Evolutionary conservation across 2,113 vertebrate genomes (phyloP), one percentile per base, ranked within the genome.

Genomic region (Loxodonta africana): DNA sequence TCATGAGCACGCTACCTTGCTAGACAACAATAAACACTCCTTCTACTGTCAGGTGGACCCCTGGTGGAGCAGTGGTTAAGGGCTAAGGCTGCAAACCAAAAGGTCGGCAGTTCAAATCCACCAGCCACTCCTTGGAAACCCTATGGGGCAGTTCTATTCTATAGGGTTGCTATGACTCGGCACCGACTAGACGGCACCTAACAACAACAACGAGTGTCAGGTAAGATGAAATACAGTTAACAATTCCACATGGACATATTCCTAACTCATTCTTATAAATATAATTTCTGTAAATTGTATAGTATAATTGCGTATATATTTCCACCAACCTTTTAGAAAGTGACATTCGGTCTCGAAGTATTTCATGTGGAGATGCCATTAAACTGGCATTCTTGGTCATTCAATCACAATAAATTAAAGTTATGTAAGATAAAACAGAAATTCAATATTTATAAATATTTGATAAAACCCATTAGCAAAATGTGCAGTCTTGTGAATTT

Each of bases 361-460:
- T 80, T 91, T 83, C 65, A 86, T n/a, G 74, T n/a, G 65, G 15
- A 86, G 14, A 90, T 67, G 81, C 25, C 41, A 51, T 51, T 86
- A 86, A 80, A 73, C 20, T 90, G 63, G 23, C 44, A 46, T 73
- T 37, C 41, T 63, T 73, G 33, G 41, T 84, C 12, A 28, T 37
- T 33, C 57, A 91, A 33, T 28, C 48, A 48, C 37, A 6, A 26
- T 46, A 78, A 85, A 37, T 67, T 25, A 88, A 26, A 69, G 48
- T 25, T 33, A 84, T 44, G 6, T 73, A 44, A 57, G 90, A 96
- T 85, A 86, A 86, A 94, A 73, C 18, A 73, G 9, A 85, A 78
- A 90, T 74, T 57, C 53, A 86, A 14, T 74, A 82, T 81, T 86
- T 81, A 74, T 80, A 74, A 76, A 37, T 53, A 82, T 86, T 83